phyloP scores from a whole-genome alignment of 2,888 invertebrate species.

The Oeneis ivallda region DNA sequence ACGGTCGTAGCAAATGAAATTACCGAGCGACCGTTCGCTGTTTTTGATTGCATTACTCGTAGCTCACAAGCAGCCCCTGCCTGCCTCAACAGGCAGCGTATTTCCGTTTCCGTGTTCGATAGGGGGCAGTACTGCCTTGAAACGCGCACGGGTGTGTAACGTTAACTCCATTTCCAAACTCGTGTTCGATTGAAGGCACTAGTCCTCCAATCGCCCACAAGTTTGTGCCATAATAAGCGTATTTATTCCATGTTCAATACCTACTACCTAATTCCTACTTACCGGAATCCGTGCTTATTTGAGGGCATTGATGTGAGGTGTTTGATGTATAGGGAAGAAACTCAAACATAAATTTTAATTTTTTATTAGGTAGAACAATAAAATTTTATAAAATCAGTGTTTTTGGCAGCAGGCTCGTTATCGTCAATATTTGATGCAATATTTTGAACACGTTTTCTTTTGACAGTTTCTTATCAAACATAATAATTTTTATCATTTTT shows the following conservation, averaged over 20 bases:
- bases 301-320: neutral
- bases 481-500: too few species aligned
- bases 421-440: neutral
- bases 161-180: neutral
- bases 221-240: neutral
- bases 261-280: too few species aligned
- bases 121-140: too few species aligned
- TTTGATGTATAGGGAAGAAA: neutral
- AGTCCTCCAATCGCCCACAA: neutral
- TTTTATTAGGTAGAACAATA: neutral
- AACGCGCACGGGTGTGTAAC: neutral
- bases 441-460: slow-evolving; percentile 2
- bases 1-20: too few species aligned
- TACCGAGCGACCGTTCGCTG: too few species aligned
- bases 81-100: too few species aligned
- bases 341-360: neutral
- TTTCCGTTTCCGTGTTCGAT: slow-evolving; percentile 2
- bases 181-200: too few species aligned
- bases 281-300: neutral
- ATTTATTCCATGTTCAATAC: too few species aligned
- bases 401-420: neutral
- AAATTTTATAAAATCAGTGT: neutral
- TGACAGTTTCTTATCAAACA: neutral
- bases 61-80: too few species aligned
- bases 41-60: too few species aligned